Percentiles rank a stretch among this genome's conserved stretches.
Evolutionary conservation across 2,113 vertebrate genomes (phyloP).

Genomic region (Narcine bancroftii): DNA sequence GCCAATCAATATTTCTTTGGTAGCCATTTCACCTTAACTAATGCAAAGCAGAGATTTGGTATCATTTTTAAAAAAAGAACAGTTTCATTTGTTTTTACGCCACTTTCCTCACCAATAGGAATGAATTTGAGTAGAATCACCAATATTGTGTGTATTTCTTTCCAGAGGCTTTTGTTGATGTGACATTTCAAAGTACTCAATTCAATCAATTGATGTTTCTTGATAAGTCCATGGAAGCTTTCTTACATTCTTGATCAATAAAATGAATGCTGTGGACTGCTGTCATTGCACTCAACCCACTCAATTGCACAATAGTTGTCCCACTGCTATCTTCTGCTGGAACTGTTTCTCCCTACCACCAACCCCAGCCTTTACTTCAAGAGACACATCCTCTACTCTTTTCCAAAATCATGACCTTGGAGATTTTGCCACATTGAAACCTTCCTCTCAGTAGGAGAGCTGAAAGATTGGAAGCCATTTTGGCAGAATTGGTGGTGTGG

Average conservation of each 20-base stretch:
- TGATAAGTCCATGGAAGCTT: background rate
- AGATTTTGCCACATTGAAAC: background rate
- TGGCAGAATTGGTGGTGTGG: too few relatives aligned
- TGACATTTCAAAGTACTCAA: background rate
- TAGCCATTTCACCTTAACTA: background rate
- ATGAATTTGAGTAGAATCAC: background rate
- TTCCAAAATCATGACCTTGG: background rate
- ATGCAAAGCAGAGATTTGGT: background rate
- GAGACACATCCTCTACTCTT: background rate
- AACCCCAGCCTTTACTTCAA: background rate
- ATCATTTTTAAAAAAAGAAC: background rate
- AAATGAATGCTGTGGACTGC: too few relatives aligned
- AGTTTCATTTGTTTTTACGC: background rate
- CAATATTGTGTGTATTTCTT: background rate
- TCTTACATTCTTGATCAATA: background rate
- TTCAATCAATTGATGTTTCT: background rate
- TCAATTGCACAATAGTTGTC: background rate
- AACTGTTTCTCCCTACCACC: background rate
- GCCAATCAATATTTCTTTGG: background rate
- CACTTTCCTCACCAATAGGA: background rate
- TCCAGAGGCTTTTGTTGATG: background rate
- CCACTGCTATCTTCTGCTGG: background rate
- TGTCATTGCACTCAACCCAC: background rate
- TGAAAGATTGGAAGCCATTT: background rate
- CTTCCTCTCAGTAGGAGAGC: background rate